Conservation (phyloP, 2,797 vertebrate species). For the Siniperca scherzeri region DNA sequence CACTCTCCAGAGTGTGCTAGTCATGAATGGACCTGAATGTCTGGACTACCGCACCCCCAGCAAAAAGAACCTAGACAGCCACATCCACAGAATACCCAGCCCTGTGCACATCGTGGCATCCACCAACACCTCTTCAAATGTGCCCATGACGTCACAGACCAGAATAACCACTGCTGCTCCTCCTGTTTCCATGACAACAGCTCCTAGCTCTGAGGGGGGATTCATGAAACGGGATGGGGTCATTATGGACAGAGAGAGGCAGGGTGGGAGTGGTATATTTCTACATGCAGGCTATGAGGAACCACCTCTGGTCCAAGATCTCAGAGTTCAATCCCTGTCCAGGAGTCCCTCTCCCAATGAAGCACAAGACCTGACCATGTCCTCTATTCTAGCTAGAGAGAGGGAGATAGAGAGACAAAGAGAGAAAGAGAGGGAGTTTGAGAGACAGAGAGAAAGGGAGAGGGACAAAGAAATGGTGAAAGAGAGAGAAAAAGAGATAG, state of each 20-base stretch:
- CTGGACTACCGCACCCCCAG: constrained; percentile 84
- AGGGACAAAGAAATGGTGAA: constrained; percentile 66
- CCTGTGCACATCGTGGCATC: constrained; percentile 71
- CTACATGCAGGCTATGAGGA: constrained; percentile 69
- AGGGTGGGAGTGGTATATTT: constrained; percentile 67
- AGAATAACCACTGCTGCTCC: constrained; percentile 81
- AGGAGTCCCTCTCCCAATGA: constrained; percentile 82
- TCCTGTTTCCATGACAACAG: constrained; percentile 79
- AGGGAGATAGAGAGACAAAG: constrained; percentile 77
- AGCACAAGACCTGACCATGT: constrained; percentile 89
- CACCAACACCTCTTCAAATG: constrained; percentile 74
- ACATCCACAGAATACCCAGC: constrained; percentile 78
- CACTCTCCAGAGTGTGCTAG: constrained; percentile 82
- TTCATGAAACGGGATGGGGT: constrained; percentile 78
- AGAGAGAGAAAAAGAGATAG: constrained; percentile 71
- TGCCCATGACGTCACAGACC: constrained; percentile 78
- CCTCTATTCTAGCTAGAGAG: constrained; percentile 83
- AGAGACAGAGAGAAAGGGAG: constrained; percentile 69
- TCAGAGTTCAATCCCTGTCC: constrained; percentile 77
- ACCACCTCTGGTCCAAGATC: constrained; percentile 76
- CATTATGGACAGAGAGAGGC: constrained; percentile 81
- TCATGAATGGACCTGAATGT: constrained; percentile 85
- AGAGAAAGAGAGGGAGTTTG: constrained; percentile 66
- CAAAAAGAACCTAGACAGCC: constrained; percentile 80
- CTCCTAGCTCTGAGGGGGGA: constrained; percentile 71